Base-by-base conservation (phyloP, 2,888 invertebrate genomes). In the Tiphia femorata region DNA sequence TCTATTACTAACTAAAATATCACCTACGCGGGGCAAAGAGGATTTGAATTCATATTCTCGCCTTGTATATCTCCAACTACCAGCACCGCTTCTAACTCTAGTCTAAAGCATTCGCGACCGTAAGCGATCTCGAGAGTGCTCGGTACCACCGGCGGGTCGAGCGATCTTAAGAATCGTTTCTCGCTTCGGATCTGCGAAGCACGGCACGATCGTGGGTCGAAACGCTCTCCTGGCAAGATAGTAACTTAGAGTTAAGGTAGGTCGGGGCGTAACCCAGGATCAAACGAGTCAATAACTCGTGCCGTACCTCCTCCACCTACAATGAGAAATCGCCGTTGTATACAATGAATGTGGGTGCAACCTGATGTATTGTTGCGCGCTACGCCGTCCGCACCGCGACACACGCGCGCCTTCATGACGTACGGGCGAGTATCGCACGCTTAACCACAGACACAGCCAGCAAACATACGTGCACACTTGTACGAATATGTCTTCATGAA, bases 221-320 rank as follows among this genome's bases (percentile, higher is more conserved):
- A 52, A 47, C 49, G 62, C 63, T 66, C 66, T 60, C 62, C 67
- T 63, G 63, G 68, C 67, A 67, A 70, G 72, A 76, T 76, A 68
- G 72, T 75, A 74, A 72, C 69, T 74, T 61, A 64, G 63, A 70
- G 72, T 78, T 79, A 70, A 75, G 77, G 73, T 77, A 77, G 78
- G 77, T 77, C 75, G 77, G 76, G 79, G 79, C 77, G 79, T 79
- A 78, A 78, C 77, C 74, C 72, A 77, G 73, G 73, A 77, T 76
- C 76, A 70, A 75, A 77, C 77, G 71, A 79, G 77, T 78, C 77
- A 75, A 79, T 79, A 79, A 79, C 79, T 79, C 70, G 72, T 75
- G 58, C 37, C 64, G 63, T 66, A 49, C 65, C 68, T 70, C 72
- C 73, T 74, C 73, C 77, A 69, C 72, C 67, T 75, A 70, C 71